phyloP scores from a whole-genome alignment of 2,888 invertebrate genomes.

The Pogonocherus hispidulus region DNA sequence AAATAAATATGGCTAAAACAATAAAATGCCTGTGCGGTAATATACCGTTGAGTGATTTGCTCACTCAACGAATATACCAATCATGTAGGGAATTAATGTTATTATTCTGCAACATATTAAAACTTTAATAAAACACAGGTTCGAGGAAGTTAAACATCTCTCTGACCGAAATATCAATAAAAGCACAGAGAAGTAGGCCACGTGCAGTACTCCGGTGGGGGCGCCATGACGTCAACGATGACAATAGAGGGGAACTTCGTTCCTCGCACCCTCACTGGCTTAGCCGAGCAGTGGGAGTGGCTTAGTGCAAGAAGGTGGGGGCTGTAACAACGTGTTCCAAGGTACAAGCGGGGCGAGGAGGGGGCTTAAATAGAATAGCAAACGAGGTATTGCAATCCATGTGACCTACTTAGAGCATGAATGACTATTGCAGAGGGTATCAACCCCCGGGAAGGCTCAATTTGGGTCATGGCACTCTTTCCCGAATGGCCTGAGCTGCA shows the following conservation, averaged over 20 bases:
- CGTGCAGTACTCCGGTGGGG: conserved; percentile 31
- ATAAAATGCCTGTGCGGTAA: too few relatives aligned
- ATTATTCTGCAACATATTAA: conserved; percentile 12
- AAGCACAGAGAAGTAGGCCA: conserved; percentile 41
- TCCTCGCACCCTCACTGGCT: conserved; percentile 4
- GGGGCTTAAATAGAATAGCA: conserved; percentile 45
- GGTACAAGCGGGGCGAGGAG: conserved; percentile 7
- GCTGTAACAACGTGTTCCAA: conserved; percentile 19
- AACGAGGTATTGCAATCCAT: conserved; percentile 60
- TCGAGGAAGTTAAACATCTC: conserved; percentile 24
- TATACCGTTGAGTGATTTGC: too few relatives aligned
- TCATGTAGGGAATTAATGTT: too few relatives aligned
- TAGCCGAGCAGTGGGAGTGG: conserved; percentile 20
- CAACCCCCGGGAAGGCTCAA: conserved; percentile 64
- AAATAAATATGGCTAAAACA: too few relatives aligned
- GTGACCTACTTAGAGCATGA: conserved; percentile 62
- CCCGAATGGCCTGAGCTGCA: conserved; percentile 33
- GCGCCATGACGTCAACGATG: conserved; percentile 34
- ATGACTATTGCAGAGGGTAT: conserved; percentile 63
- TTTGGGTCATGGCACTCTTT: conserved; percentile 48
- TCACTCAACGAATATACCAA: too few relatives aligned
- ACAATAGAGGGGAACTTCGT: conserved; percentile 23
- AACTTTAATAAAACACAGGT: conserved; percentile 12
- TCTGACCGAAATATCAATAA: conserved; percentile 59
- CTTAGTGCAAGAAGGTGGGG: neutral